Percentiles rank a stretch among this genome's conserved stretches.
These are phyloP conservation scores for Neogobius melanostomus DNA, from an alignment of 2,113 vertebrate genomes.

Conservation along the genomic window DNA sequence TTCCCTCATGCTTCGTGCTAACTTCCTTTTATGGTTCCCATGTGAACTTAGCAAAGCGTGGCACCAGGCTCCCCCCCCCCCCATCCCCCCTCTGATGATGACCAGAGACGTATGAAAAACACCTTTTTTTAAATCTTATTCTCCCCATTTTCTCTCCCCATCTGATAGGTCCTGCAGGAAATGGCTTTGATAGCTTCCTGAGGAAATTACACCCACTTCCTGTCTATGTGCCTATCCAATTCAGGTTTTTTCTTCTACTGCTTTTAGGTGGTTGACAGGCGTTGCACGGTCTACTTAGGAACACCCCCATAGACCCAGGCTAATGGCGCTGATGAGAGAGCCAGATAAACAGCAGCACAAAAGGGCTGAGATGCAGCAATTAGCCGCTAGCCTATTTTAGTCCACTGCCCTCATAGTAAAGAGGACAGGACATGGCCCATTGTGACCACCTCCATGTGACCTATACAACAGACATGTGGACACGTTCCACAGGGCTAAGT, in stretches of 20 bases:
- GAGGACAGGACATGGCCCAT: constrained; percentile 54
- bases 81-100: too few relatives aligned
- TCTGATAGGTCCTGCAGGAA: constrained; percentile 71
- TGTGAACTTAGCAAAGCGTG: constrained; percentile 13
- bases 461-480: constrained; percentile 34
- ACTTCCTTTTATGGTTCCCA: constrained; percentile 43
- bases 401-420: constrained; percentile 45
- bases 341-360: constrained; percentile 68
- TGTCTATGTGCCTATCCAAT: constrained; percentile 64
- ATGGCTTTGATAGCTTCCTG: constrained; percentile 79
- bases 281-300: constrained; percentile 43
- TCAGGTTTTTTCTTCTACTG: constrained; percentile 20
- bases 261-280: constrained; percentile 47
- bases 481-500: constrained; percentile 23
- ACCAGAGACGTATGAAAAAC: not conserved
- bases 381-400: constrained; percentile 64
- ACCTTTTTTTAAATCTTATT: constrained; percentile 8
- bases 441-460: constrained; percentile 39
- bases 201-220: constrained; percentile 83
- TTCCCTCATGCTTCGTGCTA: constrained; percentile 3
- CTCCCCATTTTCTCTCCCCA: constrained; percentile 29
- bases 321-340: constrained; percentile 67
- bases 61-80: constrained; percentile 6
- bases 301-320: constrained; percentile 42
- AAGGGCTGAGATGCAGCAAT: constrained; percentile 51